Percentiles rank a stretch among this genome's conserved stretches.
phyloP scores from a whole-genome alignment of 2,797 vertebrate species.

The Pangasius larnaudii region DNA sequence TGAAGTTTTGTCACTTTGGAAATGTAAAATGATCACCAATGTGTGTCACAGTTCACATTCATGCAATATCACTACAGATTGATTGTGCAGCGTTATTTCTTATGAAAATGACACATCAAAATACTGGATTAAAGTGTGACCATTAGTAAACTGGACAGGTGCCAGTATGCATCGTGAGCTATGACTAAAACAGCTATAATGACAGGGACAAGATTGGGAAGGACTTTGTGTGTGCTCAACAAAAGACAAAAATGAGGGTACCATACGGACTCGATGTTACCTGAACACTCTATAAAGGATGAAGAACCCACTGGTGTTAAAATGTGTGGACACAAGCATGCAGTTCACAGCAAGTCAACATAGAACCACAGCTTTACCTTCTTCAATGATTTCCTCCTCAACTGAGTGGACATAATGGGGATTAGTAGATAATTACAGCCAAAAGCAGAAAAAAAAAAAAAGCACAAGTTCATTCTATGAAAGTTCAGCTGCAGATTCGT shows the following conservation, averaged over 20 bases:
- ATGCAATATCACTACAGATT: neutral
- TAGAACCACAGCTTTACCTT: slow-evolving; percentile 60
- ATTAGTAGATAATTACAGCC: slow-evolving; percentile 59
- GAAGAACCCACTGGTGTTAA: slow-evolving; percentile 14
- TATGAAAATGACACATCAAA: neutral
- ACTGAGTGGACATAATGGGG: slow-evolving; percentile 64
- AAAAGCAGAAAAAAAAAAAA: slow-evolving; percentile 31
- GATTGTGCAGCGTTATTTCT: neutral
- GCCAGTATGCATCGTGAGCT: neutral
- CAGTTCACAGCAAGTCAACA: slow-evolving; percentile 49
- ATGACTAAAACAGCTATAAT: neutral
- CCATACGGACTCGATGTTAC: neutral
- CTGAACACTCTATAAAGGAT: neutral
- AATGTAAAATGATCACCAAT: neutral
- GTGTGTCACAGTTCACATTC: neutral
- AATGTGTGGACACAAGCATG: slow-evolving; percentile 26
- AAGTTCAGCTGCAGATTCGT: neutral
- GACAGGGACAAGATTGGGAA: neutral
- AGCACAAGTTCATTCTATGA: slow-evolving; percentile 17
- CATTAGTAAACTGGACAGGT: slow-evolving; percentile 22
- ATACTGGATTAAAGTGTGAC: neutral
- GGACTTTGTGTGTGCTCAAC: neutral
- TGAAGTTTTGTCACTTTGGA: neutral
- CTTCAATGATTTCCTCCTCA: slow-evolving; percentile 61
- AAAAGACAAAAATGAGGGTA: neutral